A percentile compares a stretch with the other conserved stretches of the same genome.
Conservation (phyloP, 23 tunicate genomes). For the Halocynthia roretzi region DNA sequence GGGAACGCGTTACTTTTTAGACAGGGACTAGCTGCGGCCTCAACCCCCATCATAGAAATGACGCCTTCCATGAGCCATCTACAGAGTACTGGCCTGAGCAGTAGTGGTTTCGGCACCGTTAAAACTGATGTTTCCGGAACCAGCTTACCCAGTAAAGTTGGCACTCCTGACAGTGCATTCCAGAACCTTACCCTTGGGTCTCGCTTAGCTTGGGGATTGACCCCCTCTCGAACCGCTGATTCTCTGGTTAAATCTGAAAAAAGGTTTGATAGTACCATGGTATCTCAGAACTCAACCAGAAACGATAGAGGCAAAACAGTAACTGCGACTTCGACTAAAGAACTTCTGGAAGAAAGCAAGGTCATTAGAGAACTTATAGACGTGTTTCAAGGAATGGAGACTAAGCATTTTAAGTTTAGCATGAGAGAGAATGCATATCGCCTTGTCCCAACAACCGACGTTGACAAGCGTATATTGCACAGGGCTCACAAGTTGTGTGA, state of each 20-base stretch:
- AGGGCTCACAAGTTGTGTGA: constrained; percentile 47
- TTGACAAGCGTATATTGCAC: constrained; percentile 57
- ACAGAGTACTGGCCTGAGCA: constrained; percentile 29
- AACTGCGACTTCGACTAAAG: neutral
- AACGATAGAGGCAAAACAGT: neutral
- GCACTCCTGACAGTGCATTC: neutral
- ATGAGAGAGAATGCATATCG: constrained; percentile 71
- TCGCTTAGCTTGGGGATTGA: constrained; percentile 49
- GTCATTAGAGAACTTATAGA: constrained; percentile 56
- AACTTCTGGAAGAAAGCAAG: constrained; percentile 13
- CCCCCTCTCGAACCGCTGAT: constrained; percentile 27
- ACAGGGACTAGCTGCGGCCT: constrained; percentile 60
- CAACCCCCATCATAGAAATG: constrained; percentile 44
- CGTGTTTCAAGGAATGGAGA: constrained; percentile 83
- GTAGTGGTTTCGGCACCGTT: constrained; percentile 68
- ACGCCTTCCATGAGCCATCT: neutral
- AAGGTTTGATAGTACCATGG: too few species aligned
- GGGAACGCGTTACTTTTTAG: constrained; percentile 43
- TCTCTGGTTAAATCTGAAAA: too few species aligned
- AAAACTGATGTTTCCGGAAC: constrained; percentile 33
- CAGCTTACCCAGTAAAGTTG: neutral
- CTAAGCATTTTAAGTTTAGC: constrained; percentile 62
- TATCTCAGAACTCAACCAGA: too few species aligned
- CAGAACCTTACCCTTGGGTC: constrained; percentile 25
- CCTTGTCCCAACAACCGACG: constrained; percentile 24